phyloP scores from a whole-genome alignment of 2,888 invertebrate genomes.

The Diarsia dahlii region DNA sequence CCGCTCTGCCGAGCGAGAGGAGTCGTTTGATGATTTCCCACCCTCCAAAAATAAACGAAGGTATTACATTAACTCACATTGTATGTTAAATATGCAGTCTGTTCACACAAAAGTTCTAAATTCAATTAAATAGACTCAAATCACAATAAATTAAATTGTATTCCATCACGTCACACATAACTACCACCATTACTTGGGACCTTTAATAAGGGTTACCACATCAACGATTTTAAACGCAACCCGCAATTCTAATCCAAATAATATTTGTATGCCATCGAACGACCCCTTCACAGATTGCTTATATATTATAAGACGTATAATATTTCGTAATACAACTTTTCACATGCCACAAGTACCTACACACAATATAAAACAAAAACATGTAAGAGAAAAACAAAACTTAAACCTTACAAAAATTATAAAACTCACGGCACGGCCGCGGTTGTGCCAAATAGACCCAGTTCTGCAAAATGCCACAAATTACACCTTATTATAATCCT shows the following conservation, averaged over 20 bases:
- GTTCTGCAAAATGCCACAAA: background rate
- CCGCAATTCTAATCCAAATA: background rate
- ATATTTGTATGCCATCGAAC: background rate
- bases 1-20: too few species aligned
- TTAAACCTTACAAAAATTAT: background rate
- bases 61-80: background rate
- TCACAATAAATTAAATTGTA: rapidly evolving
- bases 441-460: background rate
- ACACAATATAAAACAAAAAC: too few species aligned
- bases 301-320: background rate
- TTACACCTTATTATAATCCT: background rate
- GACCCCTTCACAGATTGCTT: background rate
- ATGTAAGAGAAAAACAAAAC: background rate
- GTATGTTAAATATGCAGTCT: background rate
- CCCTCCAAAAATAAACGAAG: too few species aligned
- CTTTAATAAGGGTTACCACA: background rate
- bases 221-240: background rate
- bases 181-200: background rate
- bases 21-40: too few species aligned
- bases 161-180: background rate
- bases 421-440: background rate
- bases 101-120: background rate
- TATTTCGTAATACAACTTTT: slow-evolving; percentile 1
- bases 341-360: background rate
- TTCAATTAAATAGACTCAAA: background rate